Base-by-base conservation (phyloP, 2,888 invertebrate genomes). In the Mamestra brassicae region DNA sequence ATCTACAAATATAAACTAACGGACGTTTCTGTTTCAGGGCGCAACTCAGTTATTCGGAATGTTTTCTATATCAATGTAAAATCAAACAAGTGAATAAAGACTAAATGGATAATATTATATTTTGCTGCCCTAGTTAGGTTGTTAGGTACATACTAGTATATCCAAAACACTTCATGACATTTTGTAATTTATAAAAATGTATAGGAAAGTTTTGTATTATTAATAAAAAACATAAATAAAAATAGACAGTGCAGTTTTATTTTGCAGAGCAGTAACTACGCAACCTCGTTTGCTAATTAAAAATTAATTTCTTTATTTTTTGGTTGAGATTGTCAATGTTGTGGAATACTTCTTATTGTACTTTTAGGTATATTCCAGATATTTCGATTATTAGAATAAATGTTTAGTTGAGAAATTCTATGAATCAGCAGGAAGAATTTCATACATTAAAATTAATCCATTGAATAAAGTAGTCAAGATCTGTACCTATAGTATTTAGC, bases 141-240 rank as follows among this genome's bases (percentile, higher is more conserved):
- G 84, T 87, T 91, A 91, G 90, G 89, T 91, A 90, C 88, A 89
- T 91, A 89, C 83, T 86, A 85, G 87, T 84, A 86, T 89, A 89
- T 87, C 88, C 87, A 89, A 89, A 92, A 90, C 26, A 88, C 89
- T 90, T 90, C 88, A 90, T 89, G 90, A 89, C 92, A 92, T 89
- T 89, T 89, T 93, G 93, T 94, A 93, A 92, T 93, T 93, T 92
- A 92, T 91, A 91, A 93, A 91, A 92, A 93, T 94, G 92, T 94
- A 92, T 93, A 94, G 93, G 90, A 91, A 92, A 91, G 92, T 91
- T 94, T 94, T 93, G 90, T 92, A 90, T 93, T 90, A 91, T 88
- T 87, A 92, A 95, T 94, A 95, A 94, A 95, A 87, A 96, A 93
- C 90, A 89, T 90, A 91, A 94, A 95, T 96, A 96, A 96, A 96